Conservation (phyloP, 23 tunicate species). For the Corella eumyota region DNA sequence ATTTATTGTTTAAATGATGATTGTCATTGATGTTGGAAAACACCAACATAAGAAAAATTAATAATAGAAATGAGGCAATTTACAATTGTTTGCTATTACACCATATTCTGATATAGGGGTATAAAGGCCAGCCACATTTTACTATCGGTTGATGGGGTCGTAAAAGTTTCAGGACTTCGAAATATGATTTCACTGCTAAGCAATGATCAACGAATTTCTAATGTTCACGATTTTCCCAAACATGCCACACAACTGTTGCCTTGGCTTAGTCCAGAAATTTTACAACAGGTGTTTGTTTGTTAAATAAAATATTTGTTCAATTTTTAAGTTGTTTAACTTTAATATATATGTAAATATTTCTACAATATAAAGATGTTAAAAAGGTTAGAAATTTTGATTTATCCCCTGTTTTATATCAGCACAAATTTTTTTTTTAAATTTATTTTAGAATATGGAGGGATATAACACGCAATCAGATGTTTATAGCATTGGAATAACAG, state of each 20-base stretch:
- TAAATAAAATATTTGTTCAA: background rate
- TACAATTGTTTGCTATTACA: no score
- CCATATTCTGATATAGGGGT: no score
- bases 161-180: conserved; percentile 62
- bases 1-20: background rate
- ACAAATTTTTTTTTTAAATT: background rate
- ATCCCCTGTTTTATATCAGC: background rate
- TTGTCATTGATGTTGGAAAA: no score
- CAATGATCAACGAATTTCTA: conserved; percentile 22
- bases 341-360: no score
- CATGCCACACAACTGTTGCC: conserved; percentile 67
- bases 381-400: background rate
- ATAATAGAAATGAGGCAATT: no score
- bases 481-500: conserved; percentile 84
- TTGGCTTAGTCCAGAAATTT: conserved; percentile 84
- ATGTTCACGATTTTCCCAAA: conserved; percentile 73
- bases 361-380: no score
- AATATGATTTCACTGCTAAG: conserved; percentile 47
- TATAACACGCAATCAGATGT: conserved; percentile 64
- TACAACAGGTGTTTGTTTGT: conserved; percentile 45
- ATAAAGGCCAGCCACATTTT: conserved; percentile 69
- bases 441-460: conserved; percentile 68
- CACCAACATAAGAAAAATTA: no score
- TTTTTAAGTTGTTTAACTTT: background rate
- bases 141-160: conserved; percentile 44